Evolutionary conservation across 1,140 invertebrate species (phyloP).

Genomic region (Euura lappo): DNA sequence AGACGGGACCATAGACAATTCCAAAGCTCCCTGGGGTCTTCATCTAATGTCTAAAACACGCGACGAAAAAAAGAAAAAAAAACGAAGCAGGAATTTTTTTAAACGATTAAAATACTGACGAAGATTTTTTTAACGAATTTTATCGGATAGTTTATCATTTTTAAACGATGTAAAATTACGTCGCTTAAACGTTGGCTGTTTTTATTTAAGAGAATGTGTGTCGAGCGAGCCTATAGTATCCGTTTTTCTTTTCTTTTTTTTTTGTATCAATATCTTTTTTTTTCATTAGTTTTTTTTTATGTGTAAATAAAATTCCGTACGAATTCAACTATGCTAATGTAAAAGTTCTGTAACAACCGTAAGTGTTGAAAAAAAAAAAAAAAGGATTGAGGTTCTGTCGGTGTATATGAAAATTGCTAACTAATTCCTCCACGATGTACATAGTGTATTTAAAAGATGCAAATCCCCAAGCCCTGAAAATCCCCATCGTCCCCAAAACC

Average conservation of each 20-base stretch:
- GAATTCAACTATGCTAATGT: not conserved
- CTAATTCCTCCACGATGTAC: conserved; percentile 27
- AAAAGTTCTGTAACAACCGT: conserved; percentile 5
- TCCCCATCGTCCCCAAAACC: conserved; percentile 14
- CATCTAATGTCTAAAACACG: not conserved
- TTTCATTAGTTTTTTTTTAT: not conserved
- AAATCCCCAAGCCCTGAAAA: conserved; percentile 20
- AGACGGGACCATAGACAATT: conserved; percentile 3
- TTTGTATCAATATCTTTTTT: not conserved
- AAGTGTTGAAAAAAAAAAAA: not conserved
- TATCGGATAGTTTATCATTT: not conserved
- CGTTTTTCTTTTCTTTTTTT: not conserved
- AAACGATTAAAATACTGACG: not conserved
- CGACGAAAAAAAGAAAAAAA: not conserved
- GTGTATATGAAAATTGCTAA: conserved; percentile 16
- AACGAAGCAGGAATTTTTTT: not conserved
- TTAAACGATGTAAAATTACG: not conserved
- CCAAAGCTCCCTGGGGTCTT: not conserved
- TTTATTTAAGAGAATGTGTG: not conserved
- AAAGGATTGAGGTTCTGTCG: conserved; percentile 17
- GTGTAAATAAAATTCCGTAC: not conserved
- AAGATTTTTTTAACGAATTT: not conserved
- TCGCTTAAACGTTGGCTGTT: conserved; percentile 1
- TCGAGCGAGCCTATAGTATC: not conserved
- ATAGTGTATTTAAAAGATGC: conserved; percentile 32